A percentile compares a stretch with the other conserved stretches of the same genome.
Evolutionary conservation across 1,140 invertebrate genomes (phyloP).

Genomic region (Ceratosolen fusciceps): DNA sequence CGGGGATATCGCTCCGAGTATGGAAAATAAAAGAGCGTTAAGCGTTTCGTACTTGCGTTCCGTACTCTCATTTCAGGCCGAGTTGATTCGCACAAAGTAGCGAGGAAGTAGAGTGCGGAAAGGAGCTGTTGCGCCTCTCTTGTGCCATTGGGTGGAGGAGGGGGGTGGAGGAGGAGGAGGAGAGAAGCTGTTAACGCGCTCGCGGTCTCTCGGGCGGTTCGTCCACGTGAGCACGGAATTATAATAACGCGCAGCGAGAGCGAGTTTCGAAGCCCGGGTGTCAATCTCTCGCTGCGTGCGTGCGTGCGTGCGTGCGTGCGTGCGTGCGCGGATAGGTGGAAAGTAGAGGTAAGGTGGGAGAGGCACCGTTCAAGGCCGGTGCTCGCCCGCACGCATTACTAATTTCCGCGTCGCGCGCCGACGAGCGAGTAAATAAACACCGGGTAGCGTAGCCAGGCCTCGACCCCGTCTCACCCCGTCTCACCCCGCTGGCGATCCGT

Average conservation of each 20-base stretch:
- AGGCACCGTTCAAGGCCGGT: conserved; percentile 21
- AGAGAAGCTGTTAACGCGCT: conserved; percentile 14
- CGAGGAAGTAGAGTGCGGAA: conserved; percentile 16
- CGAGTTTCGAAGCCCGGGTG: too few relatives aligned
- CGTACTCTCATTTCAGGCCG: too few relatives aligned
- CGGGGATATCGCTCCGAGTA: too few relatives aligned
- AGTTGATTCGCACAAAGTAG: not conserved
- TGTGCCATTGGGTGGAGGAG: not conserved
- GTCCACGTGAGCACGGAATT: not conserved
- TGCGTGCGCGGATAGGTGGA: not conserved
- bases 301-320: not conserved
- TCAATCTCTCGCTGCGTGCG: too few relatives aligned
- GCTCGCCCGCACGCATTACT: not conserved
- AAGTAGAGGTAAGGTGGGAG: not conserved
- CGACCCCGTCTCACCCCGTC: not conserved
- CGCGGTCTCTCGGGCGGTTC: not conserved
- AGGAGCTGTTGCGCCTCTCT: not conserved
- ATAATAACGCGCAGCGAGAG: too few relatives aligned
- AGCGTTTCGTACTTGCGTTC: too few relatives aligned
- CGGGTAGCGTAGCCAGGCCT: not conserved
- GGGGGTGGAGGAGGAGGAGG: too few relatives aligned
- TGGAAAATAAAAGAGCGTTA: too few relatives aligned
- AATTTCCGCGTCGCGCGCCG: conserved; percentile 32
- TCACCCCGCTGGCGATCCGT: too few relatives aligned
- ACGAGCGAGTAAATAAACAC: not conserved